Evolutionary conservation across 2,888 invertebrate genomes (phyloP).

Genomic region (Achlya flavicornis): DNA sequence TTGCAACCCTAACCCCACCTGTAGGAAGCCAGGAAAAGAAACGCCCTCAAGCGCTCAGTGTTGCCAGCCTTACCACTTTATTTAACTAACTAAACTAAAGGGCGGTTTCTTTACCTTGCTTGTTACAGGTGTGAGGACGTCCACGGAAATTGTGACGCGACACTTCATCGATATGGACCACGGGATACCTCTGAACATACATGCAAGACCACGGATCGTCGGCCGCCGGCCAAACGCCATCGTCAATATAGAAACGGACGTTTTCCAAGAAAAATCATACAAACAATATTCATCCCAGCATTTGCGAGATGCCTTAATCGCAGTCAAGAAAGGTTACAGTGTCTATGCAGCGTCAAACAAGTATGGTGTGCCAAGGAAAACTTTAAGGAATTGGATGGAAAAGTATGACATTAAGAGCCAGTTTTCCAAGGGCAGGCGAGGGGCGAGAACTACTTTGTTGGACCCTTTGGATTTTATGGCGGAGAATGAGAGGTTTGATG

Average conservation of each 20-base stretch:
- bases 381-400: constrained; percentile 84
- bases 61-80: constrained; percentile 16
- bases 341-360: constrained; percentile 84
- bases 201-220: constrained; percentile 74
- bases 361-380: constrained; percentile 82
- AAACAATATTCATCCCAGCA: constrained; percentile 82
- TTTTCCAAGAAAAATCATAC: constrained; percentile 79
- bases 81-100: constrained; percentile 45
- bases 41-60: constrained; percentile 54
- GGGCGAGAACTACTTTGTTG: constrained; percentile 61
- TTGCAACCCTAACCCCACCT: constrained; percentile 45
- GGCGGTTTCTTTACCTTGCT: constrained; percentile 76
- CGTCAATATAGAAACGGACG: constrained; percentile 77
- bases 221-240: constrained; percentile 74
- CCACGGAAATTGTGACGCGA: constrained; percentile 78
- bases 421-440: constrained; percentile 78
- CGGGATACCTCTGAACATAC: constrained; percentile 73
- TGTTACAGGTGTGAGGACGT: constrained; percentile 79
- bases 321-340: constrained; percentile 80
- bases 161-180: constrained; percentile 78
- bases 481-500: constrained; percentile 56
- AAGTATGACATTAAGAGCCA: constrained; percentile 83
- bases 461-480: constrained; percentile 72
- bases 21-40: constrained; percentile 82
- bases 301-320: constrained; percentile 75